A percentile compares a stretch with the other conserved stretches of the same genome.
These are phyloP conservation scores for Brotula barbata DNA, from an alignment of 2,797 vertebrate genomes.

Conservation along the genomic window DNA sequence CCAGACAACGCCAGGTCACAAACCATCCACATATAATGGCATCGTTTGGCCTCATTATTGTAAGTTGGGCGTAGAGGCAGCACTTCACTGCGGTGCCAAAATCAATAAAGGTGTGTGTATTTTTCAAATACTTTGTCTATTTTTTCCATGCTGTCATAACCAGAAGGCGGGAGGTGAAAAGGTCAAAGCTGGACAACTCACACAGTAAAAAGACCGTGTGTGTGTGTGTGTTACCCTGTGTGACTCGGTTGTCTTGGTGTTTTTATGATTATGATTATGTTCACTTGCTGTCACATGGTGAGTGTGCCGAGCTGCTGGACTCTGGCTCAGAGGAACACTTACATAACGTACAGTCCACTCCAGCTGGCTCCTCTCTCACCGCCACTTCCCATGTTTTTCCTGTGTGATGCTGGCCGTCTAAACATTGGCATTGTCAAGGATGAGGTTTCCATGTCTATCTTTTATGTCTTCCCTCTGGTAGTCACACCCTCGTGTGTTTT, in stretches of 20 bases:
- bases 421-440: constrained; percentile 37
- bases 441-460: constrained; percentile 19
- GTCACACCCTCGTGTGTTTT: neutral
- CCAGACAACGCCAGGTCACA: constrained; percentile 38
- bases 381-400: constrained; percentile 37
- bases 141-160: constrained; percentile 15
- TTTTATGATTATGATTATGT: no score
- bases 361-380: constrained; percentile 68
- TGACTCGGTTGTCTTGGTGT: neutral
- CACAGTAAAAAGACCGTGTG: constrained; percentile 11
- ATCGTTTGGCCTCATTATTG: neutral
- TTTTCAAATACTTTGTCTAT: constrained; percentile 3
- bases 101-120: constrained; percentile 11
- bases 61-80: neutral
- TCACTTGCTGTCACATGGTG: constrained; percentile 36
- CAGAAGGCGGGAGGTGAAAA: constrained; percentile 9
- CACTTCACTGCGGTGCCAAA: constrained; percentile 15
- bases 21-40: constrained; percentile 21
- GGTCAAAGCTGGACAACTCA: constrained; percentile 24
- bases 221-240: neutral
- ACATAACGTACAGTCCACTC: constrained; percentile 56
- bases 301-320: constrained; percentile 48
- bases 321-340: constrained; percentile 64
- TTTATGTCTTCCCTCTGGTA: neutral
- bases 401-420: constrained; percentile 39